Base-by-base conservation (phyloP, 2,888 invertebrate genomes). In the Cephus spinipes region DNA sequence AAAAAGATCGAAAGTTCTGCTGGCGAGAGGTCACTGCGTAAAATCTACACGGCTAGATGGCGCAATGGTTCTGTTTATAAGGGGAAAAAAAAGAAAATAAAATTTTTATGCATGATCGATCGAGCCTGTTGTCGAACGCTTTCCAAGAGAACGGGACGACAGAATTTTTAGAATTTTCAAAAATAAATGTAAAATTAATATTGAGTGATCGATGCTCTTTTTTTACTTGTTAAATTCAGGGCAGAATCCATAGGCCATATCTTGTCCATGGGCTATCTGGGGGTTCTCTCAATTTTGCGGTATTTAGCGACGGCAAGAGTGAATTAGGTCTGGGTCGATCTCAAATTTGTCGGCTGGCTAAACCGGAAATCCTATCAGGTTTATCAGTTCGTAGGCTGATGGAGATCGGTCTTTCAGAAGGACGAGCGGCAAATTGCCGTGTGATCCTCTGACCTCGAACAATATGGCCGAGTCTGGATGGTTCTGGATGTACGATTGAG, bases 271-370 rank as follows among this genome's bases (percentile, higher is more conserved):
- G 9, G 23, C 55, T 55, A 55, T 55, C 23, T 0, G n/a, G 6
- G 55, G 55, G 4, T 15, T 55, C 77, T 69, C 76, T 75, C 79
- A 79, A 85, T 84, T 86, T 85, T 77, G 76, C 75, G 82, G 76
- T 75, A 80, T 80, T 83, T 83, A 80, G 82, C 85, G 82, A 81
- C 80, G 80, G 73, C 80, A 34, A 77, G 76, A 80, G 35, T 36
- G 36, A 88, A 89, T 88, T 87, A 84, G 80, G 82, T 68, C 73
- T 69, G 80, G 83, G 80, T 84, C 85, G 84, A 85, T 85, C 80
- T 73, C 84, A 79, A 87, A 88, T 88, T 89, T 85, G 77, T 83
- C 88, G 87, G 87, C 73, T 79, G 83, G 80, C 75, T 85, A 83
- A 76, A 80, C 84, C 79, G 76, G 79, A 81, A 87, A 89, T 87